Evolutionary conservation across 2,797 vertebrate genomes (phyloP).

Genomic region (Artibeus jamaicensis): DNA sequence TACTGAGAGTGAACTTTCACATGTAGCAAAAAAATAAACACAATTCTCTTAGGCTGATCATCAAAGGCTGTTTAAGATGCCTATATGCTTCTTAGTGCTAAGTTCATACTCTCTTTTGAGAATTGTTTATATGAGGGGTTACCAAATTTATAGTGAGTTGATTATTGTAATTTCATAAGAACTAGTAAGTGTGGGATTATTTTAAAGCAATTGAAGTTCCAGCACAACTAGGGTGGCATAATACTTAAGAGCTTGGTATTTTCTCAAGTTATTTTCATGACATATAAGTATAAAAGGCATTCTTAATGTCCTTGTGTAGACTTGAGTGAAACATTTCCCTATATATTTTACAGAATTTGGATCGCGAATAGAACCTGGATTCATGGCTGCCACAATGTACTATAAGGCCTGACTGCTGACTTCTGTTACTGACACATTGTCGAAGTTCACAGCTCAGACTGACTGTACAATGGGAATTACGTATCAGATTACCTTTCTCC

Average conservation of each 20-base stretch:
- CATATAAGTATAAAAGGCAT: not conserved
- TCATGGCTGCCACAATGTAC: not conserved
- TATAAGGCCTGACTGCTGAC: not conserved
- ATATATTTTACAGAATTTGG: slow-evolving; percentile 25
- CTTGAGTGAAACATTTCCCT: not conserved
- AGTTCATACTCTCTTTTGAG: slow-evolving; percentile 78
- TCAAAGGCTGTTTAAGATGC: slow-evolving; percentile 83
- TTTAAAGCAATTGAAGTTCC: slow-evolving; percentile 48
- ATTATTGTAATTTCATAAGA: slow-evolving; percentile 31
- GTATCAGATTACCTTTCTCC: slow-evolving; percentile 29
- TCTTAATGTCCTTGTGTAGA: not conserved
- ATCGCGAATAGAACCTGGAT: not conserved
- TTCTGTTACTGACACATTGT: slow-evolving; percentile 32
- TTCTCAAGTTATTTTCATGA: slow-evolving; percentile 20
- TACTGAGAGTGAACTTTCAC: slow-evolving; percentile 88
- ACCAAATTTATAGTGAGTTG: slow-evolving; percentile 73
- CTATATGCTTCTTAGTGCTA: slow-evolving; percentile 84
- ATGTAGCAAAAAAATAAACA: slow-evolving; percentile 87
- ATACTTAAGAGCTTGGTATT: slow-evolving; percentile 19
- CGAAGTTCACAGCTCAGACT: slow-evolving; percentile 21
- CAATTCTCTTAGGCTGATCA: slow-evolving; percentile 76
- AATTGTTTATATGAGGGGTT: slow-evolving; percentile 79
- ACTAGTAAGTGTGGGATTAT: not conserved
- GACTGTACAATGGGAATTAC: slow-evolving; percentile 41
- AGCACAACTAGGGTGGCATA: not conserved